These are phyloP conservation scores for Phyllostomus hastatus DNA, from an alignment of 2,113 vertebrate genomes.

Conservation along the genomic window DNA sequence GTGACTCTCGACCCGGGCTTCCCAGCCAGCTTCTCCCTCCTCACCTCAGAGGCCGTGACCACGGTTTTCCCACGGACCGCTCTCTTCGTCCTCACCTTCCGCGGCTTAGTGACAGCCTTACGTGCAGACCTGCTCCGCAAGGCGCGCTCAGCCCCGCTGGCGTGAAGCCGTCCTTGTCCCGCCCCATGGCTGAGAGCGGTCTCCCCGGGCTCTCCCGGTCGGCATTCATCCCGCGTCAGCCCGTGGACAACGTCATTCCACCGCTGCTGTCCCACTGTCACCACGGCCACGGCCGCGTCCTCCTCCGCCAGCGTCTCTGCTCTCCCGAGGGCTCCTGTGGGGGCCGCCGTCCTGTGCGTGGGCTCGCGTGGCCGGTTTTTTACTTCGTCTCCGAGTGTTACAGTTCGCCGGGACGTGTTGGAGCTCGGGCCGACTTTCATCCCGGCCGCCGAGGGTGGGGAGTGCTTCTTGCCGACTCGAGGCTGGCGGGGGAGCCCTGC, in stretches of 20 bases:
- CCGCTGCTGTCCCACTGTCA: too few species aligned
- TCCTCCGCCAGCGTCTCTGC: not conserved
- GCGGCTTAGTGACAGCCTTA: not conserved
- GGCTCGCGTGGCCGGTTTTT: rapidly evolving
- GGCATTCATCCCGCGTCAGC: not conserved
- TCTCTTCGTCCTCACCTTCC: not conserved
- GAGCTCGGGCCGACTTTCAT: not conserved
- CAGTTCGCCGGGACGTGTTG: not conserved
- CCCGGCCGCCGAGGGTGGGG: not conserved
- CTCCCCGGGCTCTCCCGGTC: not conserved
- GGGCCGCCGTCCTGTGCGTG: rapidly evolving
- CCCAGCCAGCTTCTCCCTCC: too few species aligned
- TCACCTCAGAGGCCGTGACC: too few species aligned
- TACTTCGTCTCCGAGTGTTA: not conserved
- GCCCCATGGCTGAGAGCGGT: not conserved
- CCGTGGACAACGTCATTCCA: rapidly evolving
- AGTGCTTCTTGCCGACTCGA: not conserved
- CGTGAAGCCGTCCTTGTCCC: not conserved
- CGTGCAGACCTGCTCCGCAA: not conserved
- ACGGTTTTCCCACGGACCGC: not conserved
- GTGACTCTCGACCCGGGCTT: not conserved
- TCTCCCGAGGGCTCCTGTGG: too few species aligned
- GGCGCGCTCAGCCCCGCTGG: not conserved
- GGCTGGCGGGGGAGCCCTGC: not conserved
- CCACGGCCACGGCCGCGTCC: too few species aligned